Base-by-base conservation (phyloP, 1,140 invertebrate genomes). In the Lepidostoma basale region DNA sequence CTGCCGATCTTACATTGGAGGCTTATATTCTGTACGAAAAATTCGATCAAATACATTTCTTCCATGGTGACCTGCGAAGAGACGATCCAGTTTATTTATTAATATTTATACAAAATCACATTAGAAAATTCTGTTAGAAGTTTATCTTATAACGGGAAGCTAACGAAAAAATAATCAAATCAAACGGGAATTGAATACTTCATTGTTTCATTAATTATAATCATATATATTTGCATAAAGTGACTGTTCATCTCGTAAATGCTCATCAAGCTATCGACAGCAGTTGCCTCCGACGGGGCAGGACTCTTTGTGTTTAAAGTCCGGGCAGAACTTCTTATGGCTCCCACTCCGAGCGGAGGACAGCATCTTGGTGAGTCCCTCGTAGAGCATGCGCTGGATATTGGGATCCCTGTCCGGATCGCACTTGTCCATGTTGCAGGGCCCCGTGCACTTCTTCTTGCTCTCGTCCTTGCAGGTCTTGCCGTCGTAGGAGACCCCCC, bases 21-120 rank as follows among this genome's bases (percentile, higher is more conserved):
- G 14, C 39, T 60, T 23, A 60, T 42, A 2, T 42, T 42, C 25
- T 39, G 20, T 40, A 60, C 16, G 20, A 60, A 23, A 60, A 60
- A 60, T 60, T 60, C 56, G 1, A 60, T 20, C 56, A 60, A 26
- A 16, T 60, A 42, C 20, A 60, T 42, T 39, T 60, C 56, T 60
- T 60, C 56, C 56, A 60, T 60, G 22, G n/a, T 18, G 56, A 60
- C 56, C 56, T 60, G 56, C 36, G 42, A 39, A 60, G 36, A 60
- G 56, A 60, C 39, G 56, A 42, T 60, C 14, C 16, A 3, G n/a
- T 45, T 3, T 16, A 40, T 25, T 60, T 60, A n/a, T n/a, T n/a
- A n/a, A n/a, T n/a, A n/a, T n/a, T n/a, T n/a, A n/a, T n/a, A n/a
- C n/a, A n/a, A n/a, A n/a, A n/a, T n/a, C n/a, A n/a, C n/a, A n/a